Percentiles rank a stretch among this genome's conserved stretches.
These are phyloP conservation scores for Calliphora vomitoria DNA, from an alignment of 2,888 invertebrate species.

Conservation along the genomic window DNA sequence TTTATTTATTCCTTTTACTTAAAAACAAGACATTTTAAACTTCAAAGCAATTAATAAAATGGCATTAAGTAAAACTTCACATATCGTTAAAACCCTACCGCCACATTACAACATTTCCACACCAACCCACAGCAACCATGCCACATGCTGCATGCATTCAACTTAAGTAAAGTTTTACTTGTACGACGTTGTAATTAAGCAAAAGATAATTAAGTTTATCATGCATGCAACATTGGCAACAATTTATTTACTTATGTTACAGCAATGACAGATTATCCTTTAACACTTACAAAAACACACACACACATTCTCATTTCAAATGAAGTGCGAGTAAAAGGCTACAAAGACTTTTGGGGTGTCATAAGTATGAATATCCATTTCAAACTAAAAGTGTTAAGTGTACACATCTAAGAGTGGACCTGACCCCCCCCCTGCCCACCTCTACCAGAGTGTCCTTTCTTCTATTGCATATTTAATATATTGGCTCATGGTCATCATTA, in stretches of 20 bases:
- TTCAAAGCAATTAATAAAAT: slow-evolving; percentile 83
- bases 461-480: slow-evolving; percentile 62
- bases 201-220: slow-evolving; percentile 83
- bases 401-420: background rate
- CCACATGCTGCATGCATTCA: slow-evolving; percentile 23
- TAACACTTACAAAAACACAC: background rate
- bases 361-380: slow-evolving; percentile 37
- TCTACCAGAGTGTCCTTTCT: slow-evolving; percentile 15
- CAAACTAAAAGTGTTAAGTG: slow-evolving; percentile 53
- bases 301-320: background rate
- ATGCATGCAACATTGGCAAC: slow-evolving; percentile 80
- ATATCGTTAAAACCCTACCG: slow-evolving; percentile 44
- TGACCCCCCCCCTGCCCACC: background rate
- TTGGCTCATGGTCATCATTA: slow-evolving; percentile 50
- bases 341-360: slow-evolving; percentile 30
- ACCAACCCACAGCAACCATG: slow-evolving; percentile 36
- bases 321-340: background rate
- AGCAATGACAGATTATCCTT: slow-evolving; percentile 77
- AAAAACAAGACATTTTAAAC: slow-evolving; percentile 77
- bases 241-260: slow-evolving; percentile 76
- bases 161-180: slow-evolving; percentile 52
- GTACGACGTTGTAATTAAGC: slow-evolving; percentile 78
- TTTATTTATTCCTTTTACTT: slow-evolving; percentile 44
- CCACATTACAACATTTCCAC: too few species aligned
- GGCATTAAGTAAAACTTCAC: slow-evolving; percentile 80